These are phyloP conservation scores for Ectemnius cavifrons DNA, from an alignment of 2,888 invertebrate species.

Conservation along the genomic window DNA sequence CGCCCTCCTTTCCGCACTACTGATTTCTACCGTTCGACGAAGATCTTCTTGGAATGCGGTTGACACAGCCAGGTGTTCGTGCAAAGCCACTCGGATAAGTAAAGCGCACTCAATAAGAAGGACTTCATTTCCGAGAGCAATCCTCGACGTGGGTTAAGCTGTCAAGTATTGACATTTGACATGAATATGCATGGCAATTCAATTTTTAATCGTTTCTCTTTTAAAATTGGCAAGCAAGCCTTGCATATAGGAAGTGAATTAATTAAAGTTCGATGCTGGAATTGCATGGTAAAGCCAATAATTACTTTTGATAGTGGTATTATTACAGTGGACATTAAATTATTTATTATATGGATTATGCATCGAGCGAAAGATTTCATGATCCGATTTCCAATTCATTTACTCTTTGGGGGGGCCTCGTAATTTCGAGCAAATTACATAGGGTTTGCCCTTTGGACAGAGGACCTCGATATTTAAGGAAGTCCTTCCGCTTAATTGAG, in stretches of 20 bases:
- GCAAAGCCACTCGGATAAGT: background rate
- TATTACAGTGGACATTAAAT: slow-evolving; percentile 2
- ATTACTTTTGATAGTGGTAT: background rate
- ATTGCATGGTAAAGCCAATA: background rate
- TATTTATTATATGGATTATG: slow-evolving; percentile 17
- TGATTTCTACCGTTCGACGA: background rate
- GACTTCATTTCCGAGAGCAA: background rate
- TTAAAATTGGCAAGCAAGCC: background rate
- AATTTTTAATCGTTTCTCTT: background rate
- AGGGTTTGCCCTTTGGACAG: slow-evolving; percentile 13
- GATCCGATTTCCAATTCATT: slow-evolving; percentile 17
- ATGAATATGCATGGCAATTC: background rate
- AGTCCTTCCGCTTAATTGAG: slow-evolving; percentile 60
- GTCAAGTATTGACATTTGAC: background rate
- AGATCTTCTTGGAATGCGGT: background rate
- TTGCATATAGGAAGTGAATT: background rate
- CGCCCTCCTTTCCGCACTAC: background rate
- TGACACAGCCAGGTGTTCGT: slow-evolving; percentile 4
- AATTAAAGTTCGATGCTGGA: background rate
- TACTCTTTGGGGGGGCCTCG: slow-evolving; percentile 9
- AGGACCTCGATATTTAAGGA: slow-evolving; percentile 16
- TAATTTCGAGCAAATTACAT: slow-evolving; percentile 28
- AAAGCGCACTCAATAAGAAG: background rate
- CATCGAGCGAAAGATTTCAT: background rate
- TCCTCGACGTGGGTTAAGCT: background rate